Evolutionary conservation across 92 coral and sea anemone species (phyloP), one percentile per base, ranked within the genome.

Genomic region (Heteractis magnifica): DNA sequence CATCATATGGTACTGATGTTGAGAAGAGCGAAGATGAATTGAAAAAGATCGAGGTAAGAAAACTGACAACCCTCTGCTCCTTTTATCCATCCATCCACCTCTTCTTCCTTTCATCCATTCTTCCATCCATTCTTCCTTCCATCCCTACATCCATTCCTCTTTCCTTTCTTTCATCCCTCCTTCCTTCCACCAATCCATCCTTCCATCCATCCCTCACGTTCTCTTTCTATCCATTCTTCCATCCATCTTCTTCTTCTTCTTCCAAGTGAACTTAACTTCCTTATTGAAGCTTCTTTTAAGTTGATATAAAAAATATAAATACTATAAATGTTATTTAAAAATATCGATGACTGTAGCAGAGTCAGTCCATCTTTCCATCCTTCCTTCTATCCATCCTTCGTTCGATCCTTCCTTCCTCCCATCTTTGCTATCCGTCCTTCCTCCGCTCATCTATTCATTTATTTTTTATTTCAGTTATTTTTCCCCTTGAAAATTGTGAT

Each of bases 1-100:
- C 86, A 52, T 79, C 97, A n/a, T 81, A 91, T 77, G 91, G 91
- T 44, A 90, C 97, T 11, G 92, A 93, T 85, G 83, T 88, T 8
- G 60, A 81, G 77, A 93, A 87, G 84, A 90, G 91, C 20, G 84
- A 86, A 51, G 85, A 91, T 53, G 95, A 93, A 83, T 87, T 93
- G 49, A 65, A 87, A 64, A 89, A 87, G 86, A 90, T 91, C 50
- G 97, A 93, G 95, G 97, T 93, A 77, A 23, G 81, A 9, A 56
- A 52, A 82, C 14, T 44, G 2, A 26, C 19, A n/a, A 11, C 16
- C 8, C 8, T 10, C 41, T 65, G 9, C 58, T 8, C 58, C 13
- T 53, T 53, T 8, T 53, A 0, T 53, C 21, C 10, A 10, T 65
- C 8, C 16, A 18, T 10, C 16, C 51, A 11, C 8, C 52, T 10